Conservation (phyloP, 2,113 vertebrate genomes). For the Oxyruncus cristatus region DNA sequence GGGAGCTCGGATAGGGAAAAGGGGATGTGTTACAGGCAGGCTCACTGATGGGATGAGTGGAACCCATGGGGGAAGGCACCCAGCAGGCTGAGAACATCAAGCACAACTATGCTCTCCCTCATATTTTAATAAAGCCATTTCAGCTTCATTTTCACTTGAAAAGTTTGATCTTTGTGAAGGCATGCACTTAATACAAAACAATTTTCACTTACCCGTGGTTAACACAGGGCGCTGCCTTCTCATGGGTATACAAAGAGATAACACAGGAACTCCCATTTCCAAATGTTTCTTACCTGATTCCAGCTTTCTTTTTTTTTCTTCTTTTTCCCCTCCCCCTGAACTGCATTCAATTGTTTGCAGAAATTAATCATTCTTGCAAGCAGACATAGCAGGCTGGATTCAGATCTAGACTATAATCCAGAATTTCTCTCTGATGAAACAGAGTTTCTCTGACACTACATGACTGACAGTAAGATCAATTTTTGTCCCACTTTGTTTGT, state of each 20-base stretch:
- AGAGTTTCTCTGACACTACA: background rate
- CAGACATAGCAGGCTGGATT: background rate
- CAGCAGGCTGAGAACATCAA: background rate
- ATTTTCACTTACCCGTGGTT: accelerated
- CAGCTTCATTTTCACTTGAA: background rate
- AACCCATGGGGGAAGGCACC: accelerated
- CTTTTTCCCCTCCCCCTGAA: background rate
- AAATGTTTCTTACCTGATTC: background rate
- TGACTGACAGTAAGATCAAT: background rate
- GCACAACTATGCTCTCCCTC: background rate
- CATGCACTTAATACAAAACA: background rate
- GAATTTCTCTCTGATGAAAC: background rate
- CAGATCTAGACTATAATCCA: background rate
- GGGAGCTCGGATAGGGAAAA: background rate
- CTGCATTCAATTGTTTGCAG: background rate
- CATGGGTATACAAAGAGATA: background rate
- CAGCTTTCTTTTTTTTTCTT: background rate
- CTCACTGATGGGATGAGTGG: accelerated
- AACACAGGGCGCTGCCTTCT: background rate
- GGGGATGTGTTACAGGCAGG: accelerated
- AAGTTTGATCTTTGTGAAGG: background rate
- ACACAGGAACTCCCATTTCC: background rate
- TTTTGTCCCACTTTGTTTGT: background rate
- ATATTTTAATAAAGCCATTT: background rate
- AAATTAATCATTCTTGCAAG: background rate